Conservation (phyloP, 2,797 vertebrate genomes). For the Smutsia temminckii region DNA sequence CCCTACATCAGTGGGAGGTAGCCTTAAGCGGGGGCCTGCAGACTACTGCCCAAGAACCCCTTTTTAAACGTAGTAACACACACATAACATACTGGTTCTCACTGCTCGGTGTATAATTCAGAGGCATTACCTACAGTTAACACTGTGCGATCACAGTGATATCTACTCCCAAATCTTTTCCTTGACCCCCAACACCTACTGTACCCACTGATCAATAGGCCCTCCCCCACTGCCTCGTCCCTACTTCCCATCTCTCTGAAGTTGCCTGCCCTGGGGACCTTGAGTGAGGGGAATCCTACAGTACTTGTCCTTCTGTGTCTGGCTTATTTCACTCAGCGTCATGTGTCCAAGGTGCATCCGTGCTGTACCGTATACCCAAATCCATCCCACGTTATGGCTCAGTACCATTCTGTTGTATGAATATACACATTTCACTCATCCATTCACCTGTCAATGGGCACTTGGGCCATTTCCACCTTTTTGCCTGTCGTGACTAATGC, state of each 20-base stretch:
- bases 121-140: rapidly evolving
- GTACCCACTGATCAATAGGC: rapidly evolving
- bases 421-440: rapidly evolving
- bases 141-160: too few species aligned
- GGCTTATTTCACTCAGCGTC: neutral
- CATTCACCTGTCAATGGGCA: rapidly evolving
- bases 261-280: neutral
- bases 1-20: neutral
- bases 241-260: neutral
- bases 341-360: neutral
- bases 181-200: neutral
- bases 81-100: rapidly evolving
- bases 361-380: rapidly evolving
- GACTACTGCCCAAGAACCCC: too few species aligned
- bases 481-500: neutral
- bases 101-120: too few species aligned
- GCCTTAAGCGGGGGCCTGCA: neutral
- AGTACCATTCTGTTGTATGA: rapidly evolving
- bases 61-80: neutral
- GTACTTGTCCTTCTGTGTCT: rapidly evolving
- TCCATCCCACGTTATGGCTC: rapidly evolving
- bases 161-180: neutral
- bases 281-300: rapidly evolving
- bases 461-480: neutral
- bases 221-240: rapidly evolving